Evolutionary conservation across 2,797 vertebrate species (phyloP).

Genomic region (Lepilemur septentrionalis): DNA sequence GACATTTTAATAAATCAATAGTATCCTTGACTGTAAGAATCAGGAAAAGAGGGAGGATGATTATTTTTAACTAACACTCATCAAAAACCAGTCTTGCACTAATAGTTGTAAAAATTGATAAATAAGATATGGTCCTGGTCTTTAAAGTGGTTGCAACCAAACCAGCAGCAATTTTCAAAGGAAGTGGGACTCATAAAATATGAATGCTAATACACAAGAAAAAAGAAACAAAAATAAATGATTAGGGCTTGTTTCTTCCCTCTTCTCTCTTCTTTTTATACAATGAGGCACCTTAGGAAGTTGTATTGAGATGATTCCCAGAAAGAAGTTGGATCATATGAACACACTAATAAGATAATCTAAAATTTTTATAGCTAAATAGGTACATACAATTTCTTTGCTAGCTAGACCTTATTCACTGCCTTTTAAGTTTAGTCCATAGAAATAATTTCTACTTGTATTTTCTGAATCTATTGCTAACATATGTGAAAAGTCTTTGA

Average conservation of each 20-base stretch:
- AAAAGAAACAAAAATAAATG: background rate
- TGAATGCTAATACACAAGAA: background rate
- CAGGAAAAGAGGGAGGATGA: background rate
- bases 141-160: background rate
- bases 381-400: background rate
- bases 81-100: background rate
- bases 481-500: background rate
- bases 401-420: background rate
- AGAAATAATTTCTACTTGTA: background rate
- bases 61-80: background rate
- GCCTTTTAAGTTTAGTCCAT: background rate
- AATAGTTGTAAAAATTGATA: background rate
- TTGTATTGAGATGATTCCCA: background rate
- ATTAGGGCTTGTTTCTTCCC: background rate
- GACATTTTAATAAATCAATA: background rate
- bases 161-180: slow-evolving; percentile 17
- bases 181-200: background rate
- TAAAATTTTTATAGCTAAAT: background rate
- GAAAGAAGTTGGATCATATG: background rate
- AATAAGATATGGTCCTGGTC: background rate
- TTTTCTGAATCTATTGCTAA: background rate
- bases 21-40: background rate
- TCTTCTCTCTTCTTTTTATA: background rate
- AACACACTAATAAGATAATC: background rate
- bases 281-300: background rate